Evolutionary conservation across 2,888 invertebrate genomes (phyloP).

Genomic region (Homarus gammarus): DNA sequence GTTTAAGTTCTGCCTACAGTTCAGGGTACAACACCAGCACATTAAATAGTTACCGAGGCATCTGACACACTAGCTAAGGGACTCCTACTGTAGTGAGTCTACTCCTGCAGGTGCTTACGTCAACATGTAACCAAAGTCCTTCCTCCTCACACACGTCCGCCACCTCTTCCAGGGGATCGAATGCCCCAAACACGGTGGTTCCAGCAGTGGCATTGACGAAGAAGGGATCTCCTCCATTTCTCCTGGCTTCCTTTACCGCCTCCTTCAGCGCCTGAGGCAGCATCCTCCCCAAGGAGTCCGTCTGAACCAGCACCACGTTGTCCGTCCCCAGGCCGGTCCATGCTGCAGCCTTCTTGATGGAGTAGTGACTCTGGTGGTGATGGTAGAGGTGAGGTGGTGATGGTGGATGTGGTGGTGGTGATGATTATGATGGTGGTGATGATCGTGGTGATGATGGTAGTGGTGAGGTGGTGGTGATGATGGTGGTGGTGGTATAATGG

Average conservation of each 20-base stretch:
- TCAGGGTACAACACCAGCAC: not conserved
- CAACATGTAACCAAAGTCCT: conserved; percentile 97
- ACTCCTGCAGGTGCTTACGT: conserved; percentile 90
- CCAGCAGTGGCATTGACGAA: conserved; percentile 87
- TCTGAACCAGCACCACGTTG: conserved; percentile 88
- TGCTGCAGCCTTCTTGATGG: conserved; percentile 84
- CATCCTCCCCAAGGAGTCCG: conserved; percentile 87
- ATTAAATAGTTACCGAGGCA: not conserved
- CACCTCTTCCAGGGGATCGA: conserved; percentile 87
- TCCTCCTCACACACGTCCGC: conserved; percentile 97
- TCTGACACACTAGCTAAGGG: not conserved
- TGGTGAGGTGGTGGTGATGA: too few relatives aligned
- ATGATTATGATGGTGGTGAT: too few relatives aligned
- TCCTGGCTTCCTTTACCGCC: conserved; percentile 84
- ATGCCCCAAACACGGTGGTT: conserved; percentile 90
- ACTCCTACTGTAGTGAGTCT: not conserved
- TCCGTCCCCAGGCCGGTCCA: conserved; percentile 90
- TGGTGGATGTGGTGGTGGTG: too few relatives aligned
- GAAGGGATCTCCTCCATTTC: conserved; percentile 90
- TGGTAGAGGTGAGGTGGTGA: not conserved
- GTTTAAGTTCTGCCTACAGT: not conserved
- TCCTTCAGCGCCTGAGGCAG: conserved; percentile 93
- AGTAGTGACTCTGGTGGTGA: conserved; percentile 89
- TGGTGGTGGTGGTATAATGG: too few relatives aligned
- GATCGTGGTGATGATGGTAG: too few relatives aligned